Base-by-base conservation (phyloP, 2,888 invertebrate species). In the Acanthosepion pharaonis region DNA sequence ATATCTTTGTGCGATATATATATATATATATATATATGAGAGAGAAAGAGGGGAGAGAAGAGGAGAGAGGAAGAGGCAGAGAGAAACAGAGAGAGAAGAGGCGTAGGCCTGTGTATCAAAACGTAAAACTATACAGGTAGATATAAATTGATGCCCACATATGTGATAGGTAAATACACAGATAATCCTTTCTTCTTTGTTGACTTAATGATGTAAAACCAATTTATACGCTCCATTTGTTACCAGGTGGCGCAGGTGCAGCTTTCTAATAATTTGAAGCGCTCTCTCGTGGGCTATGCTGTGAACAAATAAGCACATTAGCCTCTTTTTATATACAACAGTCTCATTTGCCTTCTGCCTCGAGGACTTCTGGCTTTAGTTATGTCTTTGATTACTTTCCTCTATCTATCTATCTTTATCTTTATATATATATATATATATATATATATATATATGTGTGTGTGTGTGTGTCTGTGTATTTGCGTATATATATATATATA, bases 261-360 rank as follows among this genome's bases (percentile, higher is more conserved):
- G n/a, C 78, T 11, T n/a, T 78, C 78, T 78, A 78, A 78, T n/a
- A 78, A 78, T 78, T n/a, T 78, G 78, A 28, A 78, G 78, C 78
- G 28, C 28, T 28, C 78, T 6, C 78, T 78, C 78, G 78, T 78
- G 28, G 78, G 8, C 28, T 9, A 25, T 28, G 28, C 78, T 78
- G 78, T 78, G 78, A 78, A 28, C 78, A 78, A 78, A 78, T 78
- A 78, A 78, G n/a, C 78, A 78, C 78, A 78, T 78, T 78, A 78
- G 78, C 28, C 9, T 28, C 64, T 64, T 64, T 64, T 64, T 64
- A 4, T 64, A 42, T 42, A 42, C 42, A 42, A 42, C 42, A 42
- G 42, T 42, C 42, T 42, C 42, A 42, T 42, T 42, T 42, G 42
- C 42, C 42, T 42, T 42, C 42, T 42, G 42, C 42, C 42, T 42